Evolutionary conservation across 2,888 invertebrate genomes (phyloP).

Genomic region (Gari tellinella): DNA sequence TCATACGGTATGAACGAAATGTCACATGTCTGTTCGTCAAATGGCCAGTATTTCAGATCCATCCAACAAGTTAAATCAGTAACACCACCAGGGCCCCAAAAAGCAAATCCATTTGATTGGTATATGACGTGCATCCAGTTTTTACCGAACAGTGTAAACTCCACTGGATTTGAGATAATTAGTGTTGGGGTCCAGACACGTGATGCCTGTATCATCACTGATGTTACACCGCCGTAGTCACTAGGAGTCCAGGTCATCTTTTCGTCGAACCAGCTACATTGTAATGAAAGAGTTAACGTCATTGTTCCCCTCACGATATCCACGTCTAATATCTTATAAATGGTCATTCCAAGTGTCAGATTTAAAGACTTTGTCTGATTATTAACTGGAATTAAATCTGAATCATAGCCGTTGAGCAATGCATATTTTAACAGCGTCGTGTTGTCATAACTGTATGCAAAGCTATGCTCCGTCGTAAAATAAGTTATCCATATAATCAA

Average conservation of each 20-base stretch:
- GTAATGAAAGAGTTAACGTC: not conserved
- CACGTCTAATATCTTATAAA: constrained; percentile 21
- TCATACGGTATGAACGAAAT: constrained; percentile 16
- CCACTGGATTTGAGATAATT: constrained; percentile 14
- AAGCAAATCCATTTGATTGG: constrained; percentile 10
- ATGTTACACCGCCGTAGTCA: constrained; percentile 18
- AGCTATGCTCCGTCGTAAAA: too few relatives aligned
- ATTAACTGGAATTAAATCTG: constrained; percentile 27
- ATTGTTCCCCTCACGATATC: constrained; percentile 27
- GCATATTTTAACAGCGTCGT: too few relatives aligned
- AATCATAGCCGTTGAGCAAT: too few relatives aligned
- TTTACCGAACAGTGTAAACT: constrained; percentile 13
- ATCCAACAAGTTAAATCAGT: constrained; percentile 21
- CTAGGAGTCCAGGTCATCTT: constrained; percentile 19
- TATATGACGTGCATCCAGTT: constrained; percentile 17
- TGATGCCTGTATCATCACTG: constrained; percentile 6
- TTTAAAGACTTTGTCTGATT: constrained; percentile 21
- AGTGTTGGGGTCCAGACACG: constrained; percentile 35
- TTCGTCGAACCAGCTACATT: constrained; percentile 27
- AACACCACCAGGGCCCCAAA: constrained; percentile 5
- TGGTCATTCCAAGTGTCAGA: constrained; percentile 13
- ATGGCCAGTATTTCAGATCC: constrained; percentile 46
- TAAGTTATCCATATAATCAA: too few relatives aligned
- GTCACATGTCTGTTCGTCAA: constrained; percentile 36
- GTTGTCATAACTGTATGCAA: too few relatives aligned